Percentiles rank a stretch among this genome's conserved stretches.
These are phyloP conservation scores for Oligia strigilis DNA, from an alignment of 2,888 invertebrate genomes.

Conservation along the genomic window DNA sequence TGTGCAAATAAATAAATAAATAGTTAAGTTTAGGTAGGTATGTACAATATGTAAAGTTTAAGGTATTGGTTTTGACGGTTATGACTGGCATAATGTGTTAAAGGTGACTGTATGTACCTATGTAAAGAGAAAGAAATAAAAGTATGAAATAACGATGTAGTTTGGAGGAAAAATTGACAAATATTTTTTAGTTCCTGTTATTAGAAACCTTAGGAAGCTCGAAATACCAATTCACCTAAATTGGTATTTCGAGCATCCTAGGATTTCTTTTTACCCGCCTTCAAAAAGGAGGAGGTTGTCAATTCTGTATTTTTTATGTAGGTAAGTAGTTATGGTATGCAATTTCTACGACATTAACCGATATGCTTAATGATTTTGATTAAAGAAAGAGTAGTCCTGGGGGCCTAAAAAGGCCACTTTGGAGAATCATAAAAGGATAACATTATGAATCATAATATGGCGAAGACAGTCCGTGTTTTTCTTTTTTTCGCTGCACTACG, in stretches of 20 bases:
- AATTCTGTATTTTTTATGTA: not conserved
- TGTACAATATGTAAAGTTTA: slow-evolving; percentile 13
- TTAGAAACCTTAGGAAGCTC: not conserved
- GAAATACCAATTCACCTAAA: not conserved
- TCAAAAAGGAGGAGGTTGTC: not conserved
- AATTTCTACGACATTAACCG: not conserved
- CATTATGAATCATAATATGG: no score
- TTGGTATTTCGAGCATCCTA: not conserved
- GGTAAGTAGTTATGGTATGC: not conserved
- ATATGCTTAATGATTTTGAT: not conserved
- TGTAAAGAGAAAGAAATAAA: slow-evolving; percentile 9
- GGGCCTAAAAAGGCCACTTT: no score
- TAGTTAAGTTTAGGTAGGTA: not conserved
- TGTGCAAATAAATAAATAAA: no score
- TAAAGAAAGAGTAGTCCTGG: not conserved
- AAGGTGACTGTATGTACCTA: not conserved
- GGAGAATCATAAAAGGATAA: no score
- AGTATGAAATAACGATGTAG: slow-evolving; percentile 2
- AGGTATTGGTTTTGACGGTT: not conserved
- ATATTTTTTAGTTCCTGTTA: not conserved
- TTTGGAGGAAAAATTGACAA: not conserved
- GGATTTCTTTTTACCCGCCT: not conserved
- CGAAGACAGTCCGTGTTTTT: no score
- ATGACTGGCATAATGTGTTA: not conserved
- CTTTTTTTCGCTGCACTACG: no score